phyloP scores from a whole-genome alignment of 2,888 invertebrate species.

The Labia minor region DNA sequence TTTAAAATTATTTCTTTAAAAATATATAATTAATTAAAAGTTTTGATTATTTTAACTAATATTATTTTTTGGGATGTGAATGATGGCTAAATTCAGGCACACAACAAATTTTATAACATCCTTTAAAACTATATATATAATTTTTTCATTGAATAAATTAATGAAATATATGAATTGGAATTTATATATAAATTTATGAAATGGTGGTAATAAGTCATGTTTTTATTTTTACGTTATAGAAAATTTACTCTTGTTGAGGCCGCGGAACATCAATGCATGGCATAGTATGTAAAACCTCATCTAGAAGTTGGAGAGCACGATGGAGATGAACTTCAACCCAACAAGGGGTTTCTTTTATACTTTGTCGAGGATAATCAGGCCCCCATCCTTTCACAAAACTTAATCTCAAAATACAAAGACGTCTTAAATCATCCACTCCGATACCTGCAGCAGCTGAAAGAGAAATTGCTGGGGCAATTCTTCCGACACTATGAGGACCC shows the following conservation, averaged over 20 bases:
- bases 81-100: too few species aligned
- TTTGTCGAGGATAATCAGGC: slow-evolving; percentile 91
- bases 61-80: too few species aligned
- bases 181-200: too few species aligned
- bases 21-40: too few species aligned
- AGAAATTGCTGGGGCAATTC: slow-evolving; percentile 53
- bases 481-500: slow-evolving; percentile 61
- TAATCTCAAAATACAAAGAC: slow-evolving; percentile 89
- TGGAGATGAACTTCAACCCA: slow-evolving; percentile 93
- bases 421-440: slow-evolving; percentile 92
- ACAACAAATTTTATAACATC: too few species aligned
- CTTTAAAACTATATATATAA: too few species aligned
- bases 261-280: slow-evolving; percentile 78
- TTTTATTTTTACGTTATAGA: too few species aligned
- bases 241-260: slow-evolving; percentile 16
- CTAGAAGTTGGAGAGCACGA: slow-evolving; percentile 87
- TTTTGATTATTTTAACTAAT: too few species aligned
- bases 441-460: slow-evolving; percentile 83
- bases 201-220: too few species aligned
- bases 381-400: slow-evolving; percentile 99
- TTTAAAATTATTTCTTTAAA: too few species aligned
- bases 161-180: too few species aligned
- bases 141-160: too few species aligned
- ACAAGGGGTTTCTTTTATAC: slow-evolving; percentile 97
- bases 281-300: slow-evolving; percentile 95